Base-by-base conservation (phyloP, 2,113 vertebrate genomes). In the Zapornia atra region DNA sequence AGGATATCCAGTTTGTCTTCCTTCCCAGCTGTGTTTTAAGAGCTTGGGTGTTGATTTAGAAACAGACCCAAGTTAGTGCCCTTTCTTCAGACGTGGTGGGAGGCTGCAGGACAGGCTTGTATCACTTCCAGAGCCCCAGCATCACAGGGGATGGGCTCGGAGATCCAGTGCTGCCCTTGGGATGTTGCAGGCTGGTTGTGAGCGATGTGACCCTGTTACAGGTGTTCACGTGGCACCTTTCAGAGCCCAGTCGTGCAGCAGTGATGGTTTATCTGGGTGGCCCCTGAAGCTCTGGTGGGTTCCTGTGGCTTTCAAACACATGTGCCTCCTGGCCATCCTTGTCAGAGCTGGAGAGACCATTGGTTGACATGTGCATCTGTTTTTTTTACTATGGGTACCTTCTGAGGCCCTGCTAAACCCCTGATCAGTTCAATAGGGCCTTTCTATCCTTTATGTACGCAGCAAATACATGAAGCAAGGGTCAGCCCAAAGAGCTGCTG, bases 241-340 rank as follows among this genome's bases (percentile, higher is more conserved):
- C 6, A 42, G 17, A 44, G 36, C 33, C 3, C 36, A 9, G 26
- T 13, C 1, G 0, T 44, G 19, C 28, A 9, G 42, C 12, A 36
- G 4, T 38, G 59, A 57, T 33, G 51, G 51, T 51, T 69, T 44
- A 8, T 17, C 28, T 46, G 60, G 38, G 31, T 42, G 46, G 15
- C 22, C 10, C 2, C 22, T 18, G 61, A 46, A 20, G 51, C 17
- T 12, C 14, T 15, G 33, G 4, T 5, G n/a, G 16, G 15, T 38
- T 90, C 63, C 54, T 18, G 21, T 31, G 20, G 40, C 24, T 61
- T 31, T 22, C 1, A 2, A 18, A 12, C 16, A 11, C 1, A 11
- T 0, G 5, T 18, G 17, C n/a, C 46, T 29, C 2, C 36, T 19
- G 36, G 38, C 22, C 5, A 1, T 29, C 10, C 0, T 15, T 8